Evolutionary conservation across 2,888 invertebrate species (phyloP), one percentile per base, ranked within the genome.

Genomic region (Cerceris ruficornis): DNA sequence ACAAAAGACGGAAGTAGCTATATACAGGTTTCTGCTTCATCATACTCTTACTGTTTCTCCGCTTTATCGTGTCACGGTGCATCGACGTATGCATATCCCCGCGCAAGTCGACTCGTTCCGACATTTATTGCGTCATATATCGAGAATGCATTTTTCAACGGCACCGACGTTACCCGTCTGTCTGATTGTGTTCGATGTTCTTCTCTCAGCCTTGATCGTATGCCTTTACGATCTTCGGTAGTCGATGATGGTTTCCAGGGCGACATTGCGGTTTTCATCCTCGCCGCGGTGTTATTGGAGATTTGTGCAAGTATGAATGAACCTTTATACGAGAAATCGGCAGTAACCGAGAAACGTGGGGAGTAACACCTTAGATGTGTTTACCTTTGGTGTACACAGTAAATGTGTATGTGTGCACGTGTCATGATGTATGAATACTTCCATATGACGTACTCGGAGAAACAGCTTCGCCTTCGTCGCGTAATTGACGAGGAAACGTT

Each of bases 281-380:
- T 41, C 52, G 66, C 58, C 60, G 6, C 46, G 39, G 46, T 9
- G 46, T 70, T 62, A 9, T 46, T 28, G 60, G 17, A 55, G 43
- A 57, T 69, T 71, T 60, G 13, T 46, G 50, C 42, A 41, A 59
- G 14, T 54, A 52, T 15, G 66, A 43, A 60, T 69, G 55, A 17
- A 17, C 9, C 7, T 57, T 57, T n/a, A n/a, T 50, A 50, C 50
- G n/a, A 7, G n/a, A n/a, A n/a, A n/a, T 13, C 50, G n/a, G n/a
- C n/a, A 7, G 7, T 50, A 13, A n/a, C 6, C 50, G 50, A 11
- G 1, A n/a, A 42, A 59, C 42, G 58, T 13, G 41, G 42, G 11
- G 17, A 7, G 55, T 17, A 15, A 17, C 55, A 55, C 55, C 55
- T 1, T 17, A 17, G 17, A 55, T 55, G n/a, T 17, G 28, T 28